phyloP scores from a whole-genome alignment of 2,888 invertebrate genomes.

The Napeogenes inachia region DNA sequence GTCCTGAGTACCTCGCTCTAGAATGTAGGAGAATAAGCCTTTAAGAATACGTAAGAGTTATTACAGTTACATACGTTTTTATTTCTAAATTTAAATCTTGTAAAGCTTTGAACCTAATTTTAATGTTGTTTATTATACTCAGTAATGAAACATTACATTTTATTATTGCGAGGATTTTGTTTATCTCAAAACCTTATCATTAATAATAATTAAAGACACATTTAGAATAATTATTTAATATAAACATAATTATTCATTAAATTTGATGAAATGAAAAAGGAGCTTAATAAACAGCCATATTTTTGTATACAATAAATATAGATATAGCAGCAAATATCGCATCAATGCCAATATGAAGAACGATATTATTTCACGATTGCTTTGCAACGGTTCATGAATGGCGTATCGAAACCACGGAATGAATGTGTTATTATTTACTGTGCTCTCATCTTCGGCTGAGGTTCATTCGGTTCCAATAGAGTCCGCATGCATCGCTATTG shows the following conservation, averaged over 20 bases:
- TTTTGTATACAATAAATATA: constrained; percentile 25
- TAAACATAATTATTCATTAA: too few relatives aligned
- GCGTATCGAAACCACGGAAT: constrained; percentile 20
- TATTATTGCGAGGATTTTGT: too few relatives aligned
- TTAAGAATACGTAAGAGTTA: constrained; percentile 71
- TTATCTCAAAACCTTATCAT: neutral
- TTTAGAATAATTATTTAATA: too few relatives aligned
- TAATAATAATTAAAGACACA: constrained; percentile 7
- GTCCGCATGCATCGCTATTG: constrained; percentile 64
- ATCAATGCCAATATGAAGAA: neutral
- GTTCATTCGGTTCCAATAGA: constrained; percentile 54
- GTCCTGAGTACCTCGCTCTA: constrained; percentile 54
- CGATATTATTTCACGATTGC: constrained; percentile 17
- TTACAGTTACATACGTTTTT: constrained; percentile 60
- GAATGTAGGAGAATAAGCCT: constrained; percentile 37
- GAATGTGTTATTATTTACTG: constrained; percentile 58
- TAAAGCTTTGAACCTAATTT: too few relatives aligned
- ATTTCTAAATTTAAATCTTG: constrained; percentile 15
- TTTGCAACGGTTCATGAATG: constrained; percentile 16
- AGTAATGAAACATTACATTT: too few relatives aligned
- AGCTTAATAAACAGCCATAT: too few relatives aligned
- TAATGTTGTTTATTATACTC: too few relatives aligned
- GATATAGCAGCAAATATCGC: constrained; percentile 22
- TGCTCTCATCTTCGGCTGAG: constrained; percentile 54
- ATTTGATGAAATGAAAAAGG: too few relatives aligned